Evolutionary conservation across 2,888 invertebrate species (phyloP), one percentile per base, ranked within the genome.

Genomic region (Drosophila ustulata): DNA sequence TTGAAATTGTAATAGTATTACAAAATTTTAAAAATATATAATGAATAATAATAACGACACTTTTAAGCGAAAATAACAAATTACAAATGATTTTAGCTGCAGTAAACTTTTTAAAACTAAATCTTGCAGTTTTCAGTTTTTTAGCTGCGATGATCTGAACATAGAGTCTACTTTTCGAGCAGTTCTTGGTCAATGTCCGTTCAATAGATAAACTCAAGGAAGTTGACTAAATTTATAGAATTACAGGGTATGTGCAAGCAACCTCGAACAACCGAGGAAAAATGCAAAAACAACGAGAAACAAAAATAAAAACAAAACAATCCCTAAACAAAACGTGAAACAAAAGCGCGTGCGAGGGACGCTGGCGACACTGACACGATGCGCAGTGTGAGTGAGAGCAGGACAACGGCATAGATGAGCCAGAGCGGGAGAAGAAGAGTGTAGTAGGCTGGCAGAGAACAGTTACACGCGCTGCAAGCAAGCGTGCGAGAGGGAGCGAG

Each of bases 321-420:
- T 78, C 71, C 70, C 68, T 52, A 68, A 78, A 73, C 78, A 79
- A 71, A 74, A 74, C 63, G 75, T 70, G 61, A 81, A 78, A 80
- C 82, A 80, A 88, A 75, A 75, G 76, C 70, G 72, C 53, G 68
- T 68, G 66, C 56, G 63, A 71, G 71, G 61, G 70, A 69, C 65
- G 58, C 41, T 62, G 59, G 66, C 43, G 70, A 69, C 65, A 55
- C 37, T 59, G 52, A 66, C 18, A 18, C 43, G 43, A 23, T 32
- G 65, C 62, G 70, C 64, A 68, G 64, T 69, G 69, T 64, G 62
- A 63, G 87, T 67, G 74, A 28, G 57, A 88, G 75, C 75, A 55
- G 61, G 74, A 84, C 76, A 80, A 70, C 77, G 55, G 9, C 32
- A 37, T 37, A n/a, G 32, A 43, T 11, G 23, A n/a, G 50, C 7